phyloP scores from a whole-genome alignment of 2,797 vertebrate genomes.

The Chanos chanos region DNA sequence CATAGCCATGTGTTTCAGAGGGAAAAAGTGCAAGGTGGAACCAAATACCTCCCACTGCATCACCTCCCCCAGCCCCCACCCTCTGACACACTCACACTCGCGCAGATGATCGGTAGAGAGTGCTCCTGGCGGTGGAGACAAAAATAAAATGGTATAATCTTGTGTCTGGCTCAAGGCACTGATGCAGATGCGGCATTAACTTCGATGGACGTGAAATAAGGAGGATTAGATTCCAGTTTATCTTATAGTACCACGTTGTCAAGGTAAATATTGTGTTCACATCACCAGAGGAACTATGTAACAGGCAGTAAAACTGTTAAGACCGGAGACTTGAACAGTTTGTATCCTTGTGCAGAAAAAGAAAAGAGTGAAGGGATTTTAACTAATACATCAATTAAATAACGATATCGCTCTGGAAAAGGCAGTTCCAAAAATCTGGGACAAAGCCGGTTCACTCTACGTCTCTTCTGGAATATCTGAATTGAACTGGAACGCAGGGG shows the following conservation, averaged over 20 bases:
- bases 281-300: conserved; percentile 46
- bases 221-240: conserved; percentile 56
- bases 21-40: background rate
- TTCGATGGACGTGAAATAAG: conserved; percentile 57
- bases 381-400: conserved; percentile 31
- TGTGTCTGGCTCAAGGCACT: conserved; percentile 65
- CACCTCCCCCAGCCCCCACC: conserved; percentile 15
- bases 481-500: conserved; percentile 47
- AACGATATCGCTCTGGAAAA: conserved; percentile 50
- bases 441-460: conserved; percentile 19
- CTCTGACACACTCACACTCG: conserved; percentile 27
- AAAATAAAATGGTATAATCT: conserved; percentile 70
- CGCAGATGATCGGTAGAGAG: conserved; percentile 56
- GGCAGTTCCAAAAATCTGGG: background rate
- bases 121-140: conserved; percentile 57
- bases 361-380: background rate
- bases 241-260: conserved; percentile 36
- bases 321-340: conserved; percentile 13
- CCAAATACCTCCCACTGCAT: conserved; percentile 19
- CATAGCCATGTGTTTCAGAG: too few relatives aligned
- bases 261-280: conserved; percentile 45
- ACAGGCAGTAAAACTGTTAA: conserved; percentile 22
- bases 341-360: background rate
- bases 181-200: conserved; percentile 67
- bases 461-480: conserved; percentile 38